A percentile compares a stretch with the other conserved stretches of the same genome.
phyloP scores from a whole-genome alignment of 2,888 invertebrate genomes.

The Aplocera efformata region DNA sequence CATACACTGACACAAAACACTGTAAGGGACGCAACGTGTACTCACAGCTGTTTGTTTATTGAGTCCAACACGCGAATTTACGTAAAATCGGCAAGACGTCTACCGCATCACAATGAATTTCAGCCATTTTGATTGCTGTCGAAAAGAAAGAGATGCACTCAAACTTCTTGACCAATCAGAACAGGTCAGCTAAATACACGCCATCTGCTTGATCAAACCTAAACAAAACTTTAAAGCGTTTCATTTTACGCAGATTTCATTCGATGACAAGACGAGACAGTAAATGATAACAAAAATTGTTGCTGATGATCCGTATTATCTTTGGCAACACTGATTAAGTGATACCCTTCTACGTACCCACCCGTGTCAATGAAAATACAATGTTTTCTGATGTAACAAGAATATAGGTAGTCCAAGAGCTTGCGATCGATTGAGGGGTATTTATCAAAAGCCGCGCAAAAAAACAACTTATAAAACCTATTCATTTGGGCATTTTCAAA shows the following conservation, averaged over 20 bases:
- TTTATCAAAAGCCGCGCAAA: too few relatives aligned
- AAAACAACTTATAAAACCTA: too few relatives aligned
- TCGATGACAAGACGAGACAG: neutral
- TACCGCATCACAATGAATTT: conserved; percentile 58
- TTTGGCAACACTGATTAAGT: too few relatives aligned
- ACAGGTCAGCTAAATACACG: conserved; percentile 1
- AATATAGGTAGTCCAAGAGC: too few relatives aligned
- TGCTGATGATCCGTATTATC: too few relatives aligned
- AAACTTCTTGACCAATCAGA: conserved; percentile 37
- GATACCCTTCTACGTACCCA: too few relatives aligned
- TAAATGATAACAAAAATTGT: conserved; percentile 2
- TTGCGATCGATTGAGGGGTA: too few relatives aligned
- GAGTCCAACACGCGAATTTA: conserved; percentile 48
- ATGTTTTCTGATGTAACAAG: too few relatives aligned
- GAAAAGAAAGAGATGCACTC: conserved; percentile 48
- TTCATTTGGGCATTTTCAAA: too few relatives aligned
- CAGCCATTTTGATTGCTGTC: conserved; percentile 69
- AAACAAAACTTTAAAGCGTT: neutral
- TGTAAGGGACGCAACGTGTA: conserved; percentile 42
- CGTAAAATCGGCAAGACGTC: conserved; percentile 63
- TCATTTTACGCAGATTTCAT: conserved; percentile 14
- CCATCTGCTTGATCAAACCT: neutral
- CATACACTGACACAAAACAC: conserved; percentile 59
- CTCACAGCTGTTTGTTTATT: conserved; percentile 65
- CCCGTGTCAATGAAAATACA: too few relatives aligned